A percentile compares a stretch with the other conserved stretches of the same genome.
These are phyloP conservation scores for Caranx ignobilis DNA, from an alignment of 2,113 vertebrate genomes.

Conservation along the genomic window DNA sequence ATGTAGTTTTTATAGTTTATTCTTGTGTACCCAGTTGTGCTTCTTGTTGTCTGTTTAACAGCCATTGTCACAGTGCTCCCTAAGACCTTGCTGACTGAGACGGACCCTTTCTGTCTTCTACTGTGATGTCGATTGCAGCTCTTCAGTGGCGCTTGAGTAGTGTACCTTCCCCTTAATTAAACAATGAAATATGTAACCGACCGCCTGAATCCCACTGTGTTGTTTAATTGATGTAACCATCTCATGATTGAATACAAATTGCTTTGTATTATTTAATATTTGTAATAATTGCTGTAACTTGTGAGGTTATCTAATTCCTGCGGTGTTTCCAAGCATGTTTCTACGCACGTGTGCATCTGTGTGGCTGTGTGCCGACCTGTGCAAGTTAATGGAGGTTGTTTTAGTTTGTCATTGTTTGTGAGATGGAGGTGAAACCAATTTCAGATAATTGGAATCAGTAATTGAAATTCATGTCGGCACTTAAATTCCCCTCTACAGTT, in stretches of 20 bases:
- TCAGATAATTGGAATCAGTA: slow-evolving; percentile 68
- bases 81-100: no score
- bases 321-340: neutral
- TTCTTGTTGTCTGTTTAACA: no score
- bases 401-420: slow-evolving; percentile 56
- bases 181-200: slow-evolving; percentile 3
- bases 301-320: slow-evolving; percentile 11
- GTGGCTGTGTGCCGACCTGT: slow-evolving; percentile 10
- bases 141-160: neutral
- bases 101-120: neutral
- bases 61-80: no score
- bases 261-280: slow-evolving; percentile 38
- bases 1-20: no score
- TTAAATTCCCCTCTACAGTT: slow-evolving; percentile 52
- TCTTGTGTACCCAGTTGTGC: no score
- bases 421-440: slow-evolving; percentile 65
- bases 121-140: neutral
- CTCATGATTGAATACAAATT: slow-evolving; percentile 37
- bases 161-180: neutral
- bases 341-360: slow-evolving; percentile 4
- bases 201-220: neutral
- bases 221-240: slow-evolving; percentile 16
- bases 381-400: slow-evolving; percentile 47
- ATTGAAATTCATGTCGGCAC: slow-evolving; percentile 73
- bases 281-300: slow-evolving; percentile 43